These are phyloP conservation scores for Nasonia vitripennis DNA, from an alignment of 1,140 invertebrate genomes.

Conservation along the genomic window DNA sequence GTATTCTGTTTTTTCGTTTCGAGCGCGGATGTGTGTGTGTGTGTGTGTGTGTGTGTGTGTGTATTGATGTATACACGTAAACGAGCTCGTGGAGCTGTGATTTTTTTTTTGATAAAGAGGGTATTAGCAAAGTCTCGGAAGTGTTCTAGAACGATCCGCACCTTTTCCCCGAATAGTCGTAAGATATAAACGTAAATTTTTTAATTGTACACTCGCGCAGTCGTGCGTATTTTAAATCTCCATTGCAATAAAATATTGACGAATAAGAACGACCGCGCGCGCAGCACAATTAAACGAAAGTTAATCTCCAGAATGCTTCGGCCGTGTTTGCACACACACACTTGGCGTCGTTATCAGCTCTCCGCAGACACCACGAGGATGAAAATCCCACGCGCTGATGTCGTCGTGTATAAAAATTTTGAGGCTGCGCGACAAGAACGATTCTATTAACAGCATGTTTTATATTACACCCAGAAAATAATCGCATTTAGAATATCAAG, in stretches of 20 bases:
- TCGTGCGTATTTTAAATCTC: background rate
- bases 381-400: conserved; percentile 8
- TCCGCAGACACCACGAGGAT: conserved; percentile 21
- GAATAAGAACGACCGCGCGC: background rate
- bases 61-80: background rate
- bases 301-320: conserved; percentile 31
- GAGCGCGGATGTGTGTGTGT: background rate
- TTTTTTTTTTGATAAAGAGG: background rate
- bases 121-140: background rate
- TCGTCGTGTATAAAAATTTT: background rate
- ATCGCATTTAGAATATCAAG: no score
- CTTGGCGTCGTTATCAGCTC: conserved; percentile 21
- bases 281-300: conserved; percentile 34
- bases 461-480: no score
- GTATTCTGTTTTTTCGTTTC: no score
- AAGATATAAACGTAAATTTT: background rate
- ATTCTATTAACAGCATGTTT: background rate
- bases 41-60: no score
- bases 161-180: background rate
- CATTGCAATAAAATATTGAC: background rate
- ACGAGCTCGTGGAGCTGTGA: no score
- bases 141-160: background rate
- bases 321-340: conserved; percentile 7
- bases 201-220: background rate
- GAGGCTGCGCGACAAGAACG: background rate